Percentiles rank a stretch among this genome's conserved stretches.
Conservation (phyloP, 2,797 vertebrate species). For the Rhinichthys osculus region DNA sequence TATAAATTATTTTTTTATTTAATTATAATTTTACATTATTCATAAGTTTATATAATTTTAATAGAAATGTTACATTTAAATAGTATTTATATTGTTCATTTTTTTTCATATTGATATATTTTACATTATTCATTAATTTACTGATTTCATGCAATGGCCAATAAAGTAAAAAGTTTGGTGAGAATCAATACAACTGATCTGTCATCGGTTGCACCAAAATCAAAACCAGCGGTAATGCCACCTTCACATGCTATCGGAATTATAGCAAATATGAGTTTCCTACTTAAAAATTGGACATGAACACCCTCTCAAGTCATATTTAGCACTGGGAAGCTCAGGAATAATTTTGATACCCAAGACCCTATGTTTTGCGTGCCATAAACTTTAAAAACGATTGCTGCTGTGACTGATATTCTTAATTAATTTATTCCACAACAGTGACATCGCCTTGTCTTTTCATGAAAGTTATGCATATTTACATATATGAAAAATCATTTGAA, state of each 20-base stretch:
- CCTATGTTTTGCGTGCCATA: not conserved
- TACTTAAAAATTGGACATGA: not conserved
- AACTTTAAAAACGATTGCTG: not conserved
- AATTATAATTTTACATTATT: not conserved
- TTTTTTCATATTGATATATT: not conserved
- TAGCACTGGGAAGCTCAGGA: not conserved
- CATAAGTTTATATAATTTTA: not conserved
- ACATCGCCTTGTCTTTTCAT: not conserved
- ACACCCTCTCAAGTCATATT: not conserved
- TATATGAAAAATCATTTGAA: too few species aligned
- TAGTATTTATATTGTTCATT: not conserved
- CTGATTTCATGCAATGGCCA: not conserved
- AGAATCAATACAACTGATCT: slow-evolving; percentile 9
- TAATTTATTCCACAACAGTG: not conserved
- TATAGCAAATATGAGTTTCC: not conserved
- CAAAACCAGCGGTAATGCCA: slow-evolving; percentile 55
- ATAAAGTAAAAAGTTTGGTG: not conserved
- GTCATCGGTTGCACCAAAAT: slow-evolving; percentile 25
- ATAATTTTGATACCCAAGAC: not conserved
- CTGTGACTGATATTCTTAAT: not conserved
- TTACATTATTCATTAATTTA: not conserved
- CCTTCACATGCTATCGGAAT: not conserved
- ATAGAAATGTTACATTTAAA: not conserved
- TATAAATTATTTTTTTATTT: not conserved
- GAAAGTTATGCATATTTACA: too few species aligned